Evolutionary conservation across 2,113 vertebrate species (phyloP).

Genomic region (Tragulus kanchil): DNA sequence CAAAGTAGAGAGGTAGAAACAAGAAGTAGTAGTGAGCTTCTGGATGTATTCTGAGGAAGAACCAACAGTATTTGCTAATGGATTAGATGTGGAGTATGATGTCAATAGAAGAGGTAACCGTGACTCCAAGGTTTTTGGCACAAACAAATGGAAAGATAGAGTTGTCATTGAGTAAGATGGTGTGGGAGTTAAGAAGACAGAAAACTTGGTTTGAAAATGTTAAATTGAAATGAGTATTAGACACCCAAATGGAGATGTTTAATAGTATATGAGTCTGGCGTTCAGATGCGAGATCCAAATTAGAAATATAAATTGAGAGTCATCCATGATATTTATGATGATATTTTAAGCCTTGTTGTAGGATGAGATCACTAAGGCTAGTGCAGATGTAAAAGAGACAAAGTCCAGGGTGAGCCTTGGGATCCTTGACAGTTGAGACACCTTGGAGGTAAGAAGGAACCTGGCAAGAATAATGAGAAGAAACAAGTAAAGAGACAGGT

Average conservation of each 20-base stretch:
- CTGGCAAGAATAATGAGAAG: background rate
- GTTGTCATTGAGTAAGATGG: background rate
- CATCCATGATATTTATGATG: background rate
- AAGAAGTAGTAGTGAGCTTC: background rate
- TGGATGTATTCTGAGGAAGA: background rate
- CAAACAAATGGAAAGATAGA: background rate
- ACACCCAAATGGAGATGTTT: background rate
- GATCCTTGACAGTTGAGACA: background rate
- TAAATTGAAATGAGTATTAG: background rate
- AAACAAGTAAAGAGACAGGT: background rate
- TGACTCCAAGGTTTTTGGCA: background rate
- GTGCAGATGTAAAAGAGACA: background rate
- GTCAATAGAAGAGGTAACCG: background rate
- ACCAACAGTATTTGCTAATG: background rate
- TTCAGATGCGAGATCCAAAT: background rate
- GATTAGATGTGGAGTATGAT: background rate
- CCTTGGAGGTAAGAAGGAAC: background rate
- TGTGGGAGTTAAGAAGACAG: background rate
- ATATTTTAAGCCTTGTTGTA: background rate
- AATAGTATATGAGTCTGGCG: background rate
- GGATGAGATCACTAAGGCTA: background rate
- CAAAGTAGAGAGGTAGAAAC: background rate
- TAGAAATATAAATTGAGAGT: background rate
- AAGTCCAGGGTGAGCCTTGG: background rate
- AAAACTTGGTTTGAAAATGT: background rate